These are phyloP conservation scores for Chaenogobius annularis DNA, from an alignment of 2,113 vertebrate species.

Conservation along the genomic window DNA sequence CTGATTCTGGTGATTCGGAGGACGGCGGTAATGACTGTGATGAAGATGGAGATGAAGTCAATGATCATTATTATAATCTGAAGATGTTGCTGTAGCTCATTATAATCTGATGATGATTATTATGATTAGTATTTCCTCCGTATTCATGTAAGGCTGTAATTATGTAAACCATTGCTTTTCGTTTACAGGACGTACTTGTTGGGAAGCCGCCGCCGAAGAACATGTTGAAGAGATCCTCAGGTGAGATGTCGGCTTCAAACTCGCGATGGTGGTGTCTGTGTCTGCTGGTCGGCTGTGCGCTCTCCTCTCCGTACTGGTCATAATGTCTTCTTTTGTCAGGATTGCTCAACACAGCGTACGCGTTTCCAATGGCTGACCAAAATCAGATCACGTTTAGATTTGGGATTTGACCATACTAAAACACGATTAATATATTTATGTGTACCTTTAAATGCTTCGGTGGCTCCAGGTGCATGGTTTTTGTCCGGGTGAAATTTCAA, in stretches of 20 bases:
- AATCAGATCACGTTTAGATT: background rate
- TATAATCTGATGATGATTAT: too few relatives aligned
- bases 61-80: too few relatives aligned
- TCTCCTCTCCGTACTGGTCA: slow-evolving; percentile 92
- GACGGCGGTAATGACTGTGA: too few relatives aligned
- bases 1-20: too few relatives aligned
- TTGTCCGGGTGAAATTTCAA: slow-evolving; percentile 82
- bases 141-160: too few relatives aligned
- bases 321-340: slow-evolving; percentile 92
- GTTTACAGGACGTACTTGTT: slow-evolving; percentile 80
- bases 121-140: too few relatives aligned
- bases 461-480: slow-evolving; percentile 80
- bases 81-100: too few relatives aligned
- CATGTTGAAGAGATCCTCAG: slow-evolving; percentile 99
- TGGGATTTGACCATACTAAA: background rate
- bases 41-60: too few relatives aligned
- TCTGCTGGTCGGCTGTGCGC: slow-evolving; percentile 80
- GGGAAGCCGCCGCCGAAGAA: slow-evolving; percentile 98
- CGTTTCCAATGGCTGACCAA: slow-evolving; percentile 85
- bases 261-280: slow-evolving; percentile 82
- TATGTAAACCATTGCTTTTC: background rate
- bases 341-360: slow-evolving; percentile 87
- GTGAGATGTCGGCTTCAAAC: slow-evolving; percentile 98
- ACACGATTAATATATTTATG: background rate
- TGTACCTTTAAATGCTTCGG: slow-evolving; percentile 95